These are phyloP conservation scores for Thaumetopoea pityocampa DNA, from an alignment of 1,140 invertebrate species.

Conservation along the genomic window DNA sequence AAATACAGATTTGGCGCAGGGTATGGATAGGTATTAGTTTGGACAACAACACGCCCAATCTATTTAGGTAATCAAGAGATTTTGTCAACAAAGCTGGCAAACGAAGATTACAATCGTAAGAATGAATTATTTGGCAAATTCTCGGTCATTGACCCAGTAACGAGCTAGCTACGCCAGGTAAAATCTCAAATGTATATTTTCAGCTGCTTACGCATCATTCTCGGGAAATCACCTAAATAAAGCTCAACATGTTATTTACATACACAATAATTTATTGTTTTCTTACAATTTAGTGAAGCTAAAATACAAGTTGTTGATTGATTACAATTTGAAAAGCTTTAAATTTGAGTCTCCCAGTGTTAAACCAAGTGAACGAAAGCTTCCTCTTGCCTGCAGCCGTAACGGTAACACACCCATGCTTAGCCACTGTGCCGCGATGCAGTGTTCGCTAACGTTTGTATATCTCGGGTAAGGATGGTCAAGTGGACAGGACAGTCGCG, in stretches of 20 bases:
- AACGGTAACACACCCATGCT: slow-evolving; percentile 58
- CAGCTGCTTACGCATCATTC: slow-evolving; percentile 26
- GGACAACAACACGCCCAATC: too few relatives aligned
- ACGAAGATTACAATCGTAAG: slow-evolving; percentile 6
- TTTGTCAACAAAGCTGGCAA: too few relatives aligned
- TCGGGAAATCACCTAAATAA: slow-evolving; percentile 65
- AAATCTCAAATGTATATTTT: slow-evolving; percentile 21
- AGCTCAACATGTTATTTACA: slow-evolving; percentile 70
- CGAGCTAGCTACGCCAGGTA: slow-evolving; percentile 21
- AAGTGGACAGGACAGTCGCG: slow-evolving; percentile 49
- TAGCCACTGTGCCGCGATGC: slow-evolving; percentile 55
- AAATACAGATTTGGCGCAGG: too few relatives aligned
- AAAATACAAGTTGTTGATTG: slow-evolving; percentile 71
- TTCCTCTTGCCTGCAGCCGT: slow-evolving; percentile 54
- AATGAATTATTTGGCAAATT: slow-evolving; percentile 20
- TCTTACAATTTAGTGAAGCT: slow-evolving; percentile 75
- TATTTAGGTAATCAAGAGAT: too few relatives aligned
- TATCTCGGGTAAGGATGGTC: slow-evolving; percentile 41
- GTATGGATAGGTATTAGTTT: too few relatives aligned
- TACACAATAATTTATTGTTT: slow-evolving; percentile 76
- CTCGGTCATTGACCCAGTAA: slow-evolving; percentile 20
- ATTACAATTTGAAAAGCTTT: slow-evolving; percentile 72
- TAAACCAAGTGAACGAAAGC: slow-evolving; percentile 62
- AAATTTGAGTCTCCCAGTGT: slow-evolving; percentile 61
- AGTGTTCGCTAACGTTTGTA: slow-evolving; percentile 29